Base-by-base conservation (phyloP, 1,140 invertebrate species). In the Cotesia vestalis region DNA sequence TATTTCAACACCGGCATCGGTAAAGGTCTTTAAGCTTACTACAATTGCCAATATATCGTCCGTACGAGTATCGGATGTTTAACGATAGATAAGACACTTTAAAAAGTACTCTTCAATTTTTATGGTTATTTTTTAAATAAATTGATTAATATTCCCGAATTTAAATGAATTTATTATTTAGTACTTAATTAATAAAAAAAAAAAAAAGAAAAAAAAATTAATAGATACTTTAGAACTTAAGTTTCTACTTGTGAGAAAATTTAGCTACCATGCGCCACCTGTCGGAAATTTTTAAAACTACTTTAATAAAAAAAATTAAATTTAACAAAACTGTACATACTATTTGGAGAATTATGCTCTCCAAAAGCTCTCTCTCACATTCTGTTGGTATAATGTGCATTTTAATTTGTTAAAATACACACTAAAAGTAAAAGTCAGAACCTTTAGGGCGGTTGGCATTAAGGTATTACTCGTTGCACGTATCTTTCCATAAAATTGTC, bases 31-130 rank as follows among this genome's bases (percentile, higher is more conserved):
- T 6, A 75, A 76, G 73, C 76, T 75, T 76, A 74, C 74, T 60
- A 75, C 80, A 80, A 81, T 81, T 78, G 78, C 75, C 80, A 81
- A 82, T 77, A 79, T 78, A 79, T 81, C 78, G 80, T 82, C 81
- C 77, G 72, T 69, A 76, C 76, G 74, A 73, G 77, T 73, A 66
- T 68, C 66, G 77, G 75, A 78, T 79, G 71, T 79, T 77, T 73
- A 79, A 77, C 76, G 72, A 69, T 59, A 73, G 53, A 71, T 63
- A 70, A 70, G 59, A 62, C 60, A 55, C 53, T 14, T 9, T 9
- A 17, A 4, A 17, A 55, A 27, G 27, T 27, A 27, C 3, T 27
- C 27, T 27, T 27, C 27, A 27, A 27, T 27, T 27, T 27, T n/a
- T 17, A 55, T n/a, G 12, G 9, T 17, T 3, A 46, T 46, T 9